Evolutionary conservation across 1,140 invertebrate genomes (phyloP), one percentile per base, ranked within the genome.

Genomic region (Drosophila takahashii): DNA sequence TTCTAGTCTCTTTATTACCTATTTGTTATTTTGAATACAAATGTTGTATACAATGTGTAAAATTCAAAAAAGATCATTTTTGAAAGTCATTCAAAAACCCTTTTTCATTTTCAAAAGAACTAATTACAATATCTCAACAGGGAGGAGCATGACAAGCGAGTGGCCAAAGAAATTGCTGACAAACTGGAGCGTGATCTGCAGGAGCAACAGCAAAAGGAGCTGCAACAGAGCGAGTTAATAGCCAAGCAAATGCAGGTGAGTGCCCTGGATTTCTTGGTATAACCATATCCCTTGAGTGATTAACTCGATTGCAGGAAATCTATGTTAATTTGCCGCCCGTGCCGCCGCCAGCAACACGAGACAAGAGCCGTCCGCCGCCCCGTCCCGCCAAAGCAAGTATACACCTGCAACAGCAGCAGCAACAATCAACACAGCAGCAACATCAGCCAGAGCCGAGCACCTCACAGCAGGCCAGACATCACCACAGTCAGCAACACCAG

Each of bases 81-180:
- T 50, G n/a, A 16, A 42, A 59, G 66, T 66, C 44, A 53, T 29
- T 10, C 11, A 39, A 10, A 1, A n/a, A 16, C 26, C 36, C 16
- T 36, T 45, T n/a, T 34, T 1, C n/a, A 37, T 32, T 52, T 72
- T 32, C 11, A 47, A 69, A 15, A 36, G n/a, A 48, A 32, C 34
- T 71, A 71, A 67, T 66, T 42, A 56, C 42, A 26, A 39, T 10
- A 34, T 67, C 48, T 51, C 27, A 13, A n/a, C 52, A 96, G 95
- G 81, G 96, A 96, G 92, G 94, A 96, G 81, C 93, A 94, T 89
- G 96, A 97, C 92, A 95, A 94, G 44, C 86, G 94, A 59, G 92
- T 95, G 18, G 95, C 95, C 22, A 93, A 93, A 81, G 93, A 95
- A 89, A 92, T 96, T 62, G 95, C 95, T 26, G 93, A 95, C 72